phyloP scores from a whole-genome alignment of 2,113 vertebrate species.

The Eleginops maclovinus region DNA sequence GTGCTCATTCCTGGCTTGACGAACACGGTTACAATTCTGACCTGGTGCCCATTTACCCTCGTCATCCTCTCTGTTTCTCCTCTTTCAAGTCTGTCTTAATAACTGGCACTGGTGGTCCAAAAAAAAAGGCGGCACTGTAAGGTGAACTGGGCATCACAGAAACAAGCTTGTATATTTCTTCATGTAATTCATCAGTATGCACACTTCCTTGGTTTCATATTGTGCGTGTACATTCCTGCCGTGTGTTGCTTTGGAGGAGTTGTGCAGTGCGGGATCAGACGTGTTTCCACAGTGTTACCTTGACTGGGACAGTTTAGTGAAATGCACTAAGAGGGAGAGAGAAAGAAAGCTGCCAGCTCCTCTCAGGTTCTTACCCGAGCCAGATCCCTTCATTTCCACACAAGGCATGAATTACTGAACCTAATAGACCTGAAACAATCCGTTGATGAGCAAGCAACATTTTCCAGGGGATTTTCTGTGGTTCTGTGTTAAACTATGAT shows the following conservation, averaged over 20 bases:
- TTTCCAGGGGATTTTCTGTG: neutral
- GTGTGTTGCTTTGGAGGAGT: slow-evolving; percentile 10
- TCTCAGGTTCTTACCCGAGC: neutral
- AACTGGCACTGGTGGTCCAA: no score
- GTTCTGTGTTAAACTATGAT: neutral
- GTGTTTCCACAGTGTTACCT: slow-evolving; percentile 31
- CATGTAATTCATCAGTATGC: neutral
- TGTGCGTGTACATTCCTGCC: slow-evolving; percentile 49
- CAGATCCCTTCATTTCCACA: neutral
- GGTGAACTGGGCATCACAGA: no score
- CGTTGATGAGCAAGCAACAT: no score
- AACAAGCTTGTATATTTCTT: neutral
- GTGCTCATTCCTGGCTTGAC: no score
- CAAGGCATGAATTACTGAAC: neutral
- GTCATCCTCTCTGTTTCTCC: no score
- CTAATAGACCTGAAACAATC: no score
- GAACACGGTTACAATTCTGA: no score
- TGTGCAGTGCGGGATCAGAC: slow-evolving; percentile 20
- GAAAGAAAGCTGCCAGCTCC: slow-evolving; percentile 15
- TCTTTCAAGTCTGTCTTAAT: no score
- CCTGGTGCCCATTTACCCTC: no score
- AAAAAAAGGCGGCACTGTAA: no score
- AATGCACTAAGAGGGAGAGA: slow-evolving; percentile 33
- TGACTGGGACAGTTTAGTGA: slow-evolving; percentile 24
- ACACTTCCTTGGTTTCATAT: neutral